Base-by-base conservation (phyloP, 2,113 vertebrate species). In the Dipodomys ordii region DNA sequence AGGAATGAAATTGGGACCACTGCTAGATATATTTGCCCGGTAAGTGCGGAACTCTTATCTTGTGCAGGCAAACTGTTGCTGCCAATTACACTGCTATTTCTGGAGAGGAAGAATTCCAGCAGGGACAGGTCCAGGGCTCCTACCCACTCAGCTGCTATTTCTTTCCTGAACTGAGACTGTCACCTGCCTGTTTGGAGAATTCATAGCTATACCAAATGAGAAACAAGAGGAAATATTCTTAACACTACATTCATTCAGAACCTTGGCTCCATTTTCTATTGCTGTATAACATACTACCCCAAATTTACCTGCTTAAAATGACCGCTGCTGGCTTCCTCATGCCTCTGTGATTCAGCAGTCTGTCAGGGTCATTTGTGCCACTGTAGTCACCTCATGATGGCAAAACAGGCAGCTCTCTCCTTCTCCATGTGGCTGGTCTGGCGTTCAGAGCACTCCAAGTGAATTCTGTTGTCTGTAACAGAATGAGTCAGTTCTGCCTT, bases 141-240 rank as follows among this genome's bases (percentile, higher is more conserved):
- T 67, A 80, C 67, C 82, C 77, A 90, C 91, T 88, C 79, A 82
- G 32, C 25, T 94, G 88, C 86, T 88, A 88, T 93, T 92, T 94
- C 87, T 57, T 93, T 62, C 22, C 22, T 82, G 49, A 35, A 77
- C 60, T n/a, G 49, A 94, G 83, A 93, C 78, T 92, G 35, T 44
- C 72, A 84, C 46, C 49, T 92, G 62, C 23, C 49, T 10, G 0
- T 28, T 39, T 53, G 74, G 85, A 76, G 83, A 88, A 86, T 86
- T 90, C 88, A 79, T 27, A 88, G 49, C 53, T 77, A 10, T 27
- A 44, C 12, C 77, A 76, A 68, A 65, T 0, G 11, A 92, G 16
- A 94, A 76, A 72, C 8, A 53, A 39, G 82, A 72, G 2, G 28
- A 32, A 88, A 22, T 73, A 18, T 88, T 68, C 57, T 57, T 25